Evolutionary conservation across 2,797 vertebrate genomes (phyloP).

Genomic region (Enteromius unitaeniatus): DNA sequence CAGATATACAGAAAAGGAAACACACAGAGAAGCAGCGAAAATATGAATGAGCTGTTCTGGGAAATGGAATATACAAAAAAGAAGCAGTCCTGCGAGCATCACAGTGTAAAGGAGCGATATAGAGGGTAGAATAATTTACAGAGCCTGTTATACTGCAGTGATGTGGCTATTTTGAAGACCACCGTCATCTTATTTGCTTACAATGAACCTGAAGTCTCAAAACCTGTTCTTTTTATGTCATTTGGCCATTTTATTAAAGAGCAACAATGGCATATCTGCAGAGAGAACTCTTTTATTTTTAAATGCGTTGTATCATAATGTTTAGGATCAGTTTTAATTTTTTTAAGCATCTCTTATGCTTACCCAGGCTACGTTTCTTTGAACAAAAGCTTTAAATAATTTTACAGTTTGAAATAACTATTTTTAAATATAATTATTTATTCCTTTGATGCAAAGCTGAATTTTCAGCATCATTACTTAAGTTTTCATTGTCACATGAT

Average conservation of each 20-base stretch:
- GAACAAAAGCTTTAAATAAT: neutral
- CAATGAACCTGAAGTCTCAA: neutral
- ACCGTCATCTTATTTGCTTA: neutral
- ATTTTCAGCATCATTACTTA: neutral
- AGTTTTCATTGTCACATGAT: neutral
- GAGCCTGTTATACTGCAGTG: neutral
- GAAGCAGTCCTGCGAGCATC: neutral
- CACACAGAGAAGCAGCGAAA: neutral
- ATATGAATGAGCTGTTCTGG: conserved; percentile 5
- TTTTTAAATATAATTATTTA: neutral
- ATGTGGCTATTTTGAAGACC: conserved; percentile 1
- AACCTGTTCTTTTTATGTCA: neutral
- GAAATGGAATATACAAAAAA: neutral
- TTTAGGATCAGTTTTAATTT: neutral
- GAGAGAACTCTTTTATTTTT: neutral
- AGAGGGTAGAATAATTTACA: neutral
- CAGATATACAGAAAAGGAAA: conserved; percentile 7
- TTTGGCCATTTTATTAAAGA: neutral
- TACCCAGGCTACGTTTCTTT: neutral
- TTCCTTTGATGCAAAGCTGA: neutral
- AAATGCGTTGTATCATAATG: neutral
- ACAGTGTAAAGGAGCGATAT: neutral
- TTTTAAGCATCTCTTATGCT: neutral
- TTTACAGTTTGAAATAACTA: neutral
- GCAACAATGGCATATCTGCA: neutral